Base-by-base conservation (phyloP, 2,888 invertebrate species). In the Bellardia bayeri region DNA sequence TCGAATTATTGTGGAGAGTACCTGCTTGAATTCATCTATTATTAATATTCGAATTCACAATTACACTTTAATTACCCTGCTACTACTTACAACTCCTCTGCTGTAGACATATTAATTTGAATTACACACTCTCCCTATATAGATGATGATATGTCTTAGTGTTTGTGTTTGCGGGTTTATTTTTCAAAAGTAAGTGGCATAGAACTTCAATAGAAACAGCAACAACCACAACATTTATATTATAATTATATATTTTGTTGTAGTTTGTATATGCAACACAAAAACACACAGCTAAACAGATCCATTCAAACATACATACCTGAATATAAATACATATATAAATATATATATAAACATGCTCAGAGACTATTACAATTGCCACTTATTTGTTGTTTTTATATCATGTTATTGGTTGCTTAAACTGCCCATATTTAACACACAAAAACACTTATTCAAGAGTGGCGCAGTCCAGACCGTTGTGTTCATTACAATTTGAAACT, bases 371-470 rank as follows among this genome's bases (percentile, higher is more conserved):
- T 58, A 30, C 78, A 78, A 71, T 69, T 85, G 85, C 80, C 85
- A 85, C 85, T 82, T 87, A 87, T 75, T 85, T 75, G 82, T 49
- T 85, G 82, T 85, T 79, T 82, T 82, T 82, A 71, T 79, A 79
- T 82, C 82, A 82, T 87, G 87, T 87, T 87, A 85, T 87, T 87
- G 85, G 79, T 74, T 82, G 82, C 82, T 82, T 87, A 79, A 87
- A 85, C 87, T 87, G 87, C 87, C 87, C 87, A 87, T 85, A 82
- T 87, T 87, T 87, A 85, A 87, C 87, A 87, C 85, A 87, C 45
- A 75, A 74, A 54, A 71, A 76, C 69, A 76, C 33, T 58, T 68
- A 40, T 23, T 42, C 40, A 63, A 37, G 78, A 78, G 86, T 74
- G 86, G 78, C 82, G 51, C 78, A 84, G 58, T 71, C 54, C 30